Conservation (phyloP, 2,113 vertebrate genomes). For the Melanerpes aurifrons region DNA sequence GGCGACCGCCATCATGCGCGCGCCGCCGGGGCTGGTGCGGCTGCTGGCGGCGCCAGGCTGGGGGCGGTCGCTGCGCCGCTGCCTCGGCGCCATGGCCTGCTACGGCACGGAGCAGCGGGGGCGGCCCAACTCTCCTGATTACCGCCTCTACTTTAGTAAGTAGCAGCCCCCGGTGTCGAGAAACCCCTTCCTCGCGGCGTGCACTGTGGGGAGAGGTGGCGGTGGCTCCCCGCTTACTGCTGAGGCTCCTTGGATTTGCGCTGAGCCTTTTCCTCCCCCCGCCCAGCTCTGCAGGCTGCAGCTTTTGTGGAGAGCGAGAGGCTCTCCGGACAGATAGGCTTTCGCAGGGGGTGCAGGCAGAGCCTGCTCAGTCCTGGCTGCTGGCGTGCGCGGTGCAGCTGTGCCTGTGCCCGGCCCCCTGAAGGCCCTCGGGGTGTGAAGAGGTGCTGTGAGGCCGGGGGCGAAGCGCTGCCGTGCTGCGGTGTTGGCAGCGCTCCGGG, state of each 20-base stretch:
- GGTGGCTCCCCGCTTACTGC: not conserved
- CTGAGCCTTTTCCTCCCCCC: not conserved
- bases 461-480: rapidly evolving
- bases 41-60: not conserved
- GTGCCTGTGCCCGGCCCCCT: not conserved
- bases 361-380: not conserved
- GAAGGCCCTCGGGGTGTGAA: not conserved
- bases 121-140: conserved; percentile 76
- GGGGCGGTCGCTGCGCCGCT: not conserved
- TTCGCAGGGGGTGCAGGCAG: not conserved
- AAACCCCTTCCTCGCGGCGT: not conserved
- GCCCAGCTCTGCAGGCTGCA: rapidly evolving
- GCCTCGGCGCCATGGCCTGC: conserved; percentile 65
- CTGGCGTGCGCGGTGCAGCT: not conserved
- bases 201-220: not conserved
- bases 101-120: conserved; percentile 88
- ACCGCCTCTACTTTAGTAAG: conserved; percentile 95
- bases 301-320: not conserved
- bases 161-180: conserved; percentile 28
- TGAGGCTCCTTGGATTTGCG: not conserved
- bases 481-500: not conserved
- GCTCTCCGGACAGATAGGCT: not conserved
- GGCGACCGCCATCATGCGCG: conserved; percentile 4
- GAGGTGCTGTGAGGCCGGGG: not conserved
- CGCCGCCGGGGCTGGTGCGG: not conserved